Percentiles rank a stretch among this genome's conserved stretches.
Evolutionary conservation across 2,113 vertebrate genomes (phyloP).

Genomic region (Saiga tatarica): DNA sequence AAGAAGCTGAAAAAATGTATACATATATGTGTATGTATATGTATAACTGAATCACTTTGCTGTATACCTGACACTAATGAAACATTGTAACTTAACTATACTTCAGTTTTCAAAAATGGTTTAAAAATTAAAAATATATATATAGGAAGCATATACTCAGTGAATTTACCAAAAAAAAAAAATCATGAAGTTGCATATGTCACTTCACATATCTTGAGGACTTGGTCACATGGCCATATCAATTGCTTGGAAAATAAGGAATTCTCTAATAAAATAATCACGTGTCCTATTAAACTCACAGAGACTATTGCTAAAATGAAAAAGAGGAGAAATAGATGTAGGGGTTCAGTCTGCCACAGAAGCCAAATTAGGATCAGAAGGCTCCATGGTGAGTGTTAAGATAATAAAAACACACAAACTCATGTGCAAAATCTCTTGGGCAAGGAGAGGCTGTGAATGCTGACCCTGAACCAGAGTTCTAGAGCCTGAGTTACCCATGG

Average conservation of each 20-base stretch:
- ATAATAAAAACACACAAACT: neutral
- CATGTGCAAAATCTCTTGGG: neutral
- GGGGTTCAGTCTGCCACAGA: neutral
- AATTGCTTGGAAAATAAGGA: neutral
- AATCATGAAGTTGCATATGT: neutral
- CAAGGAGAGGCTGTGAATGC: neutral
- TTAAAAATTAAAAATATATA: neutral
- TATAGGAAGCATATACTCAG: neutral
- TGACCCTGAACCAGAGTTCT: neutral
- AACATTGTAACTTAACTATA: neutral
- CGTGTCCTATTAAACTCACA: neutral
- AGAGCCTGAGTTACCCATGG: neutral
- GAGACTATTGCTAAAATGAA: neutral
- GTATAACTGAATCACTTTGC: neutral
- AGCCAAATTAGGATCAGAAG: neutral
- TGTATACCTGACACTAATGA: neutral
- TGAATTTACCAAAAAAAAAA: neutral
- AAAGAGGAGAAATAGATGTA: neutral
- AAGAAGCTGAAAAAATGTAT: neutral
- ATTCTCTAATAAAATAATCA: neutral
- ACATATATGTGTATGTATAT: neutral
- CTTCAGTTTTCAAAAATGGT: neutral
- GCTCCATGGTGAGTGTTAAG: neutral
- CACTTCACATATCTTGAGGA: neutral
- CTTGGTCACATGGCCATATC: neutral